Conservation (phyloP, 2,797 vertebrate species). For the Ataeniobius toweri region DNA sequence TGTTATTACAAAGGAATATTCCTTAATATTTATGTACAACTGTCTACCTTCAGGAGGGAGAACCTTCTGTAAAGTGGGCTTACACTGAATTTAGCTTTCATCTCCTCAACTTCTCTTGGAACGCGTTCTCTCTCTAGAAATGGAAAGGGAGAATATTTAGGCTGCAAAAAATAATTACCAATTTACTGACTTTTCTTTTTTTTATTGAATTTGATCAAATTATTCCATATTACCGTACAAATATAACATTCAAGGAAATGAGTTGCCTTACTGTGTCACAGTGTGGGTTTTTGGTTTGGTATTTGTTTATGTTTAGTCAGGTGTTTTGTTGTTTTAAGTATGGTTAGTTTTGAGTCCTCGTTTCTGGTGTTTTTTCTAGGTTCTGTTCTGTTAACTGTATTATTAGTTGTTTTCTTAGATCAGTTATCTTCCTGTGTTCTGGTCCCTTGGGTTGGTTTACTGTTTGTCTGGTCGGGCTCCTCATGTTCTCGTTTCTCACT, state of each 20-base stretch:
- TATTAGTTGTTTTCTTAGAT: no score
- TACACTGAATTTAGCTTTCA: slow-evolving; percentile 47
- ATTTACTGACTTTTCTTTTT: neutral
- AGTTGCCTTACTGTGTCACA: slow-evolving; percentile 57
- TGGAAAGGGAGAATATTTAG: slow-evolving; percentile 7
- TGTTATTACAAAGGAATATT: neutral
- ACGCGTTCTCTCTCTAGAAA: slow-evolving; percentile 43
- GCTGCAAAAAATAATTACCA: neutral
- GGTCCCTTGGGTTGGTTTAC: no score
- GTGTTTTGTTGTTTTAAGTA: no score
- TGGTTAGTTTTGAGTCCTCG: no score
- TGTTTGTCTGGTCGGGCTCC: no score
- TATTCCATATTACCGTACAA: neutral
- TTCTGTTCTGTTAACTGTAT: no score
- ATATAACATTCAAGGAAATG: slow-evolving; percentile 10
- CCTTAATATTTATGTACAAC: neutral
- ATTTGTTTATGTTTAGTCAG: no score
- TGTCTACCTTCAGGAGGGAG: neutral
- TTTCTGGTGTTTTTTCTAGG: no score
- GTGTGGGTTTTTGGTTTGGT: no score
- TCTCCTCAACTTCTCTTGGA: slow-evolving; percentile 13
- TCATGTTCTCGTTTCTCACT: no score
- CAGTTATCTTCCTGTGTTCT: no score
- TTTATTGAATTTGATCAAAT: neutral
- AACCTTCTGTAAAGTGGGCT: slow-evolving; percentile 16